A percentile compares a stretch with the other conserved stretches of the same genome.
Evolutionary conservation across 2,113 vertebrate genomes (phyloP).

Genomic region (Eretmochelys imbricata): DNA sequence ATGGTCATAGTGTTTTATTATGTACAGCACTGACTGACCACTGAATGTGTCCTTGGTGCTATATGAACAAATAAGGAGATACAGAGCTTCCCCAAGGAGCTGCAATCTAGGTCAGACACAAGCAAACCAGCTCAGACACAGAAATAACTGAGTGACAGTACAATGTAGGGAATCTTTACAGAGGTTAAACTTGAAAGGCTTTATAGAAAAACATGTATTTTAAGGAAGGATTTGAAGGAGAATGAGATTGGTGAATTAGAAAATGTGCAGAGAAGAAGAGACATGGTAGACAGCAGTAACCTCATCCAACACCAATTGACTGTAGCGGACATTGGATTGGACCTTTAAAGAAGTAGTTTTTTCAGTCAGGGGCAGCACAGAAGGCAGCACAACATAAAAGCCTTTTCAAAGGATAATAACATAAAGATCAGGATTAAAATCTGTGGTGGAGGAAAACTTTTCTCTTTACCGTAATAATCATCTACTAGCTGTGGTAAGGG

Average conservation of each 20-base stretch:
- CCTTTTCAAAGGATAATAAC: not conserved
- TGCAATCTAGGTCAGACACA: not conserved
- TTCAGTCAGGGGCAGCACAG: not conserved
- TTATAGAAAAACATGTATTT: fast-evolving
- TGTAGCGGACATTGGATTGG: not conserved
- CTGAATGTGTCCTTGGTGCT: not conserved
- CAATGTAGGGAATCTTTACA: not conserved
- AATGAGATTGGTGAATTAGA: not conserved
- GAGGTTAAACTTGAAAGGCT: constrained; percentile 4
- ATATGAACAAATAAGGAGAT: constrained; percentile 19
- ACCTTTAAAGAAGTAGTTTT: not conserved
- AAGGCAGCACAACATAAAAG: not conserved
- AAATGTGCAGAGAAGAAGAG: not conserved
- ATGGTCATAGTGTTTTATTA: constrained; percentile 3
- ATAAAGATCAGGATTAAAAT: not conserved
- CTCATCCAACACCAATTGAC: not conserved
- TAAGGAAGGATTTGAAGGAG: not conserved
- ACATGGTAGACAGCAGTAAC: not conserved
- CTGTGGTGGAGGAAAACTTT: not conserved
- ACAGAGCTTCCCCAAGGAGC: constrained; percentile 12
- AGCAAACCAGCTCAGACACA: not conserved
- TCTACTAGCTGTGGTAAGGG: not conserved
- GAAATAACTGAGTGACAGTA: not conserved
- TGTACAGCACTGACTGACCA: not conserved
- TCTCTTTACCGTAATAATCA: not conserved